Base-by-base conservation (phyloP, 2,888 invertebrate species). In the Dioctria rufipes region DNA sequence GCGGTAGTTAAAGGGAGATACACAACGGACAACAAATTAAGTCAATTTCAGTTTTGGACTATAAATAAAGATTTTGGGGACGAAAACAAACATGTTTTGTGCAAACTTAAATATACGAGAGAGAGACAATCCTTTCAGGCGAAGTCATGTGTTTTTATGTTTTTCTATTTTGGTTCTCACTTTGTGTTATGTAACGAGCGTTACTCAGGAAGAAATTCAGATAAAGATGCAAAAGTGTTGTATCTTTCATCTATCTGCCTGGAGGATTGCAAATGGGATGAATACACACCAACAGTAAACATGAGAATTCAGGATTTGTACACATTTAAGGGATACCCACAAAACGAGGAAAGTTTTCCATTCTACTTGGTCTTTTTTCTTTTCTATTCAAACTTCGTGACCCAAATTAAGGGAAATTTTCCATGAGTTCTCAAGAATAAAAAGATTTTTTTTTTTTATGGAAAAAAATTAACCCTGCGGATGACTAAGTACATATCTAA, bases 321-420 rank as follows among this genome's bases (percentile, higher is more conserved):
- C 73, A n/a, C 9, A 5, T 37, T 37, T n/a, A 46, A 65, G 42
- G 25, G 43, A 60, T 77, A 75, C 77, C 43, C 77, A 65, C 78
- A 78, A 65, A 77, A 63, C 43, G 79, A 66, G 58, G 43, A 66
- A 79, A 79, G 54, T 60, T 67, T 58, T 49, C 66, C 49, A 49
- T 77, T 61, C 11, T 13, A 6, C 25, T 75, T 58, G 40, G 11
- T 49, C 42, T 54, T 11, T 5, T 63, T 13, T 46, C 39, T 65
- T 65, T 54, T 13, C 40, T 63, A 65, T 79, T 79, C 67, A 66
- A 66, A 79, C 67, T 79, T 66, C 37, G 67, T 79, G 79, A 79
- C 79, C 79, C 67, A 79, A 79, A 79, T 79, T 79, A 79, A 67
- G 79, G 79, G 25, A 66, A 65, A 79, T 79, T 65, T 67, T 67